Evolutionary conservation across 1,140 invertebrate genomes (phyloP), one percentile per base, ranked within the genome.

Genomic region (Drosophila truncata): DNA sequence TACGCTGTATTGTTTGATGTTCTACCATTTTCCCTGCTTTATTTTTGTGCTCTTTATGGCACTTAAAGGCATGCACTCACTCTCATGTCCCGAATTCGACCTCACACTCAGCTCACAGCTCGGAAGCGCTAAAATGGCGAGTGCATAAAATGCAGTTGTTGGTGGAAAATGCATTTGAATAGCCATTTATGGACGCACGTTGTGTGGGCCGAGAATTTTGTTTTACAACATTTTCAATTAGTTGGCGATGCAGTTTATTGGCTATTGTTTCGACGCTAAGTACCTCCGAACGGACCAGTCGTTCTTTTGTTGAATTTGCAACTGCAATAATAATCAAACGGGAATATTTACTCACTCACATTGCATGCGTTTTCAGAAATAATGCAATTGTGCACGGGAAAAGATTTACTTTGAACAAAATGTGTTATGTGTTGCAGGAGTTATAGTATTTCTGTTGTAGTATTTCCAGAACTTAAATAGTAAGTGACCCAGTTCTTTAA

Each of bases 161-260:
- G 78, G 23, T 69, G 50, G 41, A 52, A 54, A 72, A 76, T 83
- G 74, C 76, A 82, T 82, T 75, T 83, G 79, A 87, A 87, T 79
- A 78, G 66, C 62, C 80, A 80, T 78, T 80, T 69, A 88, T 35
- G 58, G 64, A 52, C 64, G 35, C 49, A 61, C 58, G 80, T 74
- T 88, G 77, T 88, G 75, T 80, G 80, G 58, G 47, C 61, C 72
- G 72, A 74, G 76, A 69, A 88, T 84, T 88, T 78, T 84, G 77
- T 83, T 78, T 76, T 71, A 88, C 83, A 88, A 70, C 66, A 84
- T 84, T 88, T 79, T 90, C 84, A 87, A 87, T 88, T 87, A 88
- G 84, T 87, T 80, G 72, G 79, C 82, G 58, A 73, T 84, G 65
- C 74, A 88, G 69, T 88, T 84, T 90, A 90, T 90, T 84, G 85